phyloP scores from a whole-genome alignment of 1,140 invertebrate genomes.

The Tetranychus cinnabarinus region DNA sequence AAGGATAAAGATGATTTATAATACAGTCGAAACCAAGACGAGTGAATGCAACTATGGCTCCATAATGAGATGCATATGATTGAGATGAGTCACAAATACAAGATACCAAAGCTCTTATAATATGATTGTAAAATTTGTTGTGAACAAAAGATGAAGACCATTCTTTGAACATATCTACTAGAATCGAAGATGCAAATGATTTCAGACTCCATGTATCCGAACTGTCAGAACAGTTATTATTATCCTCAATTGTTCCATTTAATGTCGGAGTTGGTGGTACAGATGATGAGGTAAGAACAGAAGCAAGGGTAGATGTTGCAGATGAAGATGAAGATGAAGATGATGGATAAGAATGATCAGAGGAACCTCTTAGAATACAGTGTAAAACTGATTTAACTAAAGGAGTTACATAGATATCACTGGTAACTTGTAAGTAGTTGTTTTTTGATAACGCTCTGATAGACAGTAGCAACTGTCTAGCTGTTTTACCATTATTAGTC shows the following conservation, averaged over 20 bases:
- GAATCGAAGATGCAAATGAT: conserved; percentile 20
- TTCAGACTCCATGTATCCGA: conserved; percentile 21
- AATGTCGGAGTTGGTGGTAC: too few relatives aligned
- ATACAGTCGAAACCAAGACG: conserved; percentile 16
- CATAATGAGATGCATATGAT: conserved; percentile 22
- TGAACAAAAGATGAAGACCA: conserved; percentile 16
- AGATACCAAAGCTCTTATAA: conserved; percentile 16
- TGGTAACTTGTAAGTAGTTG: conserved; percentile 16
- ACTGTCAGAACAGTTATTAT: too few relatives aligned
- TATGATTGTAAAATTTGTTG: conserved; percentile 18
- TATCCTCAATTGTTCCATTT: neutral
- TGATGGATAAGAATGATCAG: conserved; percentile 3
- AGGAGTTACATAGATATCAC: conserved; percentile 20
- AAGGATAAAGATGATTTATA: conserved; percentile 16
- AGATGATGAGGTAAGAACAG: neutral
- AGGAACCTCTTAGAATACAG: conserved; percentile 20
- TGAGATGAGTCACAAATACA: conserved; percentile 18
- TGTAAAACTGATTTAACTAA: conserved; percentile 19
- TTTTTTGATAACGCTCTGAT: conserved; percentile 18
- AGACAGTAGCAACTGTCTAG: conserved; percentile 18
- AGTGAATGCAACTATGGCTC: conserved; percentile 19
- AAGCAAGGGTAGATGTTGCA: too few relatives aligned
- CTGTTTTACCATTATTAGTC: conserved; percentile 19
- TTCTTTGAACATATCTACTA: conserved; percentile 17
- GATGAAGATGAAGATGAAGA: too few relatives aligned